These are phyloP conservation scores for Pseudopipra pipra DNA, from an alignment of 2,113 vertebrate species.

Conservation along the genomic window DNA sequence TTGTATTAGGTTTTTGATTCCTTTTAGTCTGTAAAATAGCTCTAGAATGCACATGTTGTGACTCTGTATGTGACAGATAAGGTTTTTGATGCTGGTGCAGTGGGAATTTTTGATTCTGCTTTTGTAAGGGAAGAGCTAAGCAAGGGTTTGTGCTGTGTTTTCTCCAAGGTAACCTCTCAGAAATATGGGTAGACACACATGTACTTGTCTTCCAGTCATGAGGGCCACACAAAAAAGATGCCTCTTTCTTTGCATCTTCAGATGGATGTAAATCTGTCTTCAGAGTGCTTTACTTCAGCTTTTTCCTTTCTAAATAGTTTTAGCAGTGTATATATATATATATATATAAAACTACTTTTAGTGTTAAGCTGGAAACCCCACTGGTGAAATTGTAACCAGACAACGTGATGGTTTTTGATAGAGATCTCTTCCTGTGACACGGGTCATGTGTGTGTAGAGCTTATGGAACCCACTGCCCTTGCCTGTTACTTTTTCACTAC, in stretches of 20 bases:
- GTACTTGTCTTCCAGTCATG: background rate
- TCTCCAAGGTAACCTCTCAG: background rate
- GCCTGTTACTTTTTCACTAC: background rate
- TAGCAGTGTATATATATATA: background rate
- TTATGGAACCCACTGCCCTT: background rate
- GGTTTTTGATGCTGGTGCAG: background rate
- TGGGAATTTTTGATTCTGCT: background rate
- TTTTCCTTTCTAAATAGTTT: background rate
- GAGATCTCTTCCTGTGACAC: background rate
- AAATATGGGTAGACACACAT: background rate
- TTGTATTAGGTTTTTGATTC: background rate
- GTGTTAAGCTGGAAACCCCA: background rate
- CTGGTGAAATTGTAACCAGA: background rate
- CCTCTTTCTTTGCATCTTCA: background rate
- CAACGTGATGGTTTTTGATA: background rate
- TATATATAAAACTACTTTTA: no score
- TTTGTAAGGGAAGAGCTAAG: background rate
- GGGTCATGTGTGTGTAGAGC: accelerated
- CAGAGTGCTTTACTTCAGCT: background rate
- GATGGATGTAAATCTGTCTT: background rate
- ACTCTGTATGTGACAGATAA: background rate
- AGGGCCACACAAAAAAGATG: background rate
- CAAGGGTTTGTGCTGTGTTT: background rate
- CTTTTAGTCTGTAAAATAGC: background rate
- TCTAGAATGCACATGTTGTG: background rate